Base-by-base conservation (phyloP, 1,140 invertebrate genomes). In the Globodera rostochiensis region DNA sequence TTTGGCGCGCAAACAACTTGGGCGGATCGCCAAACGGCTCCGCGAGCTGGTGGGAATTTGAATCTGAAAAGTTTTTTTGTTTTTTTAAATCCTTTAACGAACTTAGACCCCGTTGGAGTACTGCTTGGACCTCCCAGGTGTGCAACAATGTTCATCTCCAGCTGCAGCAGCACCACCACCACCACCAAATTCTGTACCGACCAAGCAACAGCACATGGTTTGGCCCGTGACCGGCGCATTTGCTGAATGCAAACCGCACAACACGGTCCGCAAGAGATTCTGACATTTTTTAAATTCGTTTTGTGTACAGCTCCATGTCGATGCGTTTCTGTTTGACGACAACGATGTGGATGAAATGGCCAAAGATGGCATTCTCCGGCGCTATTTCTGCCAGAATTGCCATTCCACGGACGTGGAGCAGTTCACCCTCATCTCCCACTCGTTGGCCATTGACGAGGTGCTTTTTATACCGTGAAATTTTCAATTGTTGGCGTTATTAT, bases 261-360 rank as follows among this genome's bases (percentile, higher is more conserved):
- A 66, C 57, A 82, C 80, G 13, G 80, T 83, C 5, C 19, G 49
- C n/a, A 19, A 57, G n/a, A 74, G 5, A 53, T 53, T 53, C 50
- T 53, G 53, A 53, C 8, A 53, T 53, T 53, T 53, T 53, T 11
- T 53, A 3, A 46, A 7, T 45, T 45, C 15, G 11, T 6, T 15
- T 15, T 0, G 9, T 6, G 4, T 15, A 64, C 67, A 76, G 74
- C 8, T 81, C 15, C 50, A 83, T 53, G 83, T 84, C 19, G 83
- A 84, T 49, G 46, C 53, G 5, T 84, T 84, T 73, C 74, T 84
- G 45, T 84, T 85, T 66, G 83, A 84, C 46, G 83, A 84, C 21
- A 25, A 60, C 36, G 84, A 84, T 57, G 46, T 84, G 45, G 60
- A 53, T 57, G 19, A 74, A 21, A 15, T 84, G 79, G 69, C 49